A percentile compares a stretch with the other conserved stretches of the same genome.
phyloP scores from a whole-genome alignment of 1,140 invertebrate species.

The Yoshiicerus persimilis region DNA sequence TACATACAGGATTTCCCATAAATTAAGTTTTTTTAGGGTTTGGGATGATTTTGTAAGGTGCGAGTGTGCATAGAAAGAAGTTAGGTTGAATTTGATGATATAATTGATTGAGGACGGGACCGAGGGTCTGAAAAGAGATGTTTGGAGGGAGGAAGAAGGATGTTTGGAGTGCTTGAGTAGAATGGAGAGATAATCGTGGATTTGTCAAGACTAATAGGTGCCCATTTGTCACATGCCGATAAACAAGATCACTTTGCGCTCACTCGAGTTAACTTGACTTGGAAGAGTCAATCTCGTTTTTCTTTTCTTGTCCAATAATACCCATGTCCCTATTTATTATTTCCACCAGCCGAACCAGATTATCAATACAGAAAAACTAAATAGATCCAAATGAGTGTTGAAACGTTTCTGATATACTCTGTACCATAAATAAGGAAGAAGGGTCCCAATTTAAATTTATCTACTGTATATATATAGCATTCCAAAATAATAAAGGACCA shows the following conservation, averaged over 20 bases:
- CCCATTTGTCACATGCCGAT: conserved; percentile 31
- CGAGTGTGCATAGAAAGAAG: neutral
- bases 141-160: neutral
- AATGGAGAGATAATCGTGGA: conserved; percentile 15
- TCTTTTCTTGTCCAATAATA: neutral
- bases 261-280: neutral
- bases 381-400: no score
- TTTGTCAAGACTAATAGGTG: conserved; percentile 28
- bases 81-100: neutral
- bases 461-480: no score
- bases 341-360: neutral
- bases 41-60: no score
- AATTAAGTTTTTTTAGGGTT: no score
- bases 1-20: no score
- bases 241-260: neutral
- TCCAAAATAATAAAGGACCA: no score
- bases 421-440: no score
- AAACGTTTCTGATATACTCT: no score
- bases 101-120: neutral
- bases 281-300: neutral
- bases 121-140: neutral
- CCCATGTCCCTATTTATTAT: neutral
- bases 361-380: no score
- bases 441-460: no score
- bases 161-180: neutral